A percentile compares a stretch with the other conserved stretches of the same genome.
Evolutionary conservation across 2,797 vertebrate species (phyloP).

Genomic region (Cynodonichthys magdalenae): DNA sequence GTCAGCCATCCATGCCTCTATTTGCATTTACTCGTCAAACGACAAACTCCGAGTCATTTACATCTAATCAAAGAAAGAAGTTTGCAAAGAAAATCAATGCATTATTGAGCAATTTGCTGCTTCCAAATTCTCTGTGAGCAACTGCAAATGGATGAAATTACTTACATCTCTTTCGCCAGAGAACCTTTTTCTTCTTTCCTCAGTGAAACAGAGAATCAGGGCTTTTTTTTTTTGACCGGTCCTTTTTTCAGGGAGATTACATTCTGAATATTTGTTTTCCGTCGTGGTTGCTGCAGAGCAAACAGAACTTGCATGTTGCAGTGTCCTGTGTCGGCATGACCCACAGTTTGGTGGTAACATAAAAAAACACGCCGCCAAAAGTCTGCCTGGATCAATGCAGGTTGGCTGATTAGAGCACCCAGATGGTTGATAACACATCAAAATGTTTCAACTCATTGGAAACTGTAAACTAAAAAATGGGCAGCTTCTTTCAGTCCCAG

Average conservation of each 20-base stretch:
- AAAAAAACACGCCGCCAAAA: constrained; percentile 15
- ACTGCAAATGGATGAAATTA: constrained; percentile 42
- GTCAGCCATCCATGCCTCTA: background rate
- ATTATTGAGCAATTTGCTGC: constrained; percentile 58
- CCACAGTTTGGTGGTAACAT: constrained; percentile 11
- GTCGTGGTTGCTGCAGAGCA: constrained; percentile 30
- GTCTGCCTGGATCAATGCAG: constrained; percentile 40
- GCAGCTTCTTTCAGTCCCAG: no score
- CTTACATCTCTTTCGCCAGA: constrained; percentile 65
- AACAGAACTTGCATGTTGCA: constrained; percentile 42
- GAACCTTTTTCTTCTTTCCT: constrained; percentile 28
- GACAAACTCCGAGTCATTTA: constrained; percentile 39
- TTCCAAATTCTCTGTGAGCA: constrained; percentile 40
- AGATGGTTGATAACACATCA: background rate
- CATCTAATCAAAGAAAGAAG: constrained; percentile 41
- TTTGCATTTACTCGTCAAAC: constrained; percentile 7
- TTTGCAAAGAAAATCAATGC: constrained; percentile 60
- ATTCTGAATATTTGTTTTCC: constrained; percentile 33
- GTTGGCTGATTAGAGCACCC: background rate
- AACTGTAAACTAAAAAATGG: no score
- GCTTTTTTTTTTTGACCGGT: background rate
- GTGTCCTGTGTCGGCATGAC: constrained; percentile 69
- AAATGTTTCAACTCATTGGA: no score
- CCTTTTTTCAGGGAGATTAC: constrained; percentile 3
- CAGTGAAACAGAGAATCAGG: constrained; percentile 22